Conservation (phyloP, 2,888 invertebrate species). For the Xanthostigma xanthostigma region DNA sequence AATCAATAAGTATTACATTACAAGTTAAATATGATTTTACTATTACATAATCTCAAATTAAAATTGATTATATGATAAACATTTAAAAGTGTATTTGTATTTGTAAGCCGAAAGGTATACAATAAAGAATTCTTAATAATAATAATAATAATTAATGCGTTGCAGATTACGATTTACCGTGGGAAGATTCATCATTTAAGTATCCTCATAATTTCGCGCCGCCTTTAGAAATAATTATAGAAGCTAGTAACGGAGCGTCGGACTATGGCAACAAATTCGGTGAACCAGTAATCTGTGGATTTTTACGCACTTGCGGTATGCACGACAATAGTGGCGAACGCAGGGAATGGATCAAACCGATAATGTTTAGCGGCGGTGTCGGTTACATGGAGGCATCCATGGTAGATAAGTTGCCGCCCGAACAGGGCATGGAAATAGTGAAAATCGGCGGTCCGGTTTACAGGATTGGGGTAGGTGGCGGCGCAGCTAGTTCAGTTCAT, state of each 20-base stretch:
- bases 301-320: conserved; percentile 81
- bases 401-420: conserved; percentile 61
- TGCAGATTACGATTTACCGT: conserved; percentile 66
- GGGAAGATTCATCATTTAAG: conserved; percentile 59
- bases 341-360: conserved; percentile 92
- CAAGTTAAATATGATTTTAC: too few species aligned
- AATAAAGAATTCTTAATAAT: too few species aligned
- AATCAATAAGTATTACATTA: too few species aligned
- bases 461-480: conserved; percentile 95
- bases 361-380: conserved; percentile 96
- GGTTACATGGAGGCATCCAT: conserved; percentile 77
- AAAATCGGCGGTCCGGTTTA: conserved; percentile 97
- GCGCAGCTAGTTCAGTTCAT: conserved; percentile 93
- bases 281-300: conserved; percentile 85
- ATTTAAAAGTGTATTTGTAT: too few species aligned
- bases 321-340: conserved; percentile 46
- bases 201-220: conserved; percentile 86
- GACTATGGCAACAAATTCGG: conserved; percentile 99
- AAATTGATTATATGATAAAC: too few species aligned
- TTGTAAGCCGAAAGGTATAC: too few species aligned
- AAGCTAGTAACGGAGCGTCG: conserved; percentile 95
- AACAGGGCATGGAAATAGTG: conserved; percentile 76
- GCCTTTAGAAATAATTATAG: conserved; percentile 78
- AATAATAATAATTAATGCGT: too few species aligned
- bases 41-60: too few species aligned